Base-by-base conservation (phyloP, 2,113 vertebrate genomes). In the Amia ocellicauda region DNA sequence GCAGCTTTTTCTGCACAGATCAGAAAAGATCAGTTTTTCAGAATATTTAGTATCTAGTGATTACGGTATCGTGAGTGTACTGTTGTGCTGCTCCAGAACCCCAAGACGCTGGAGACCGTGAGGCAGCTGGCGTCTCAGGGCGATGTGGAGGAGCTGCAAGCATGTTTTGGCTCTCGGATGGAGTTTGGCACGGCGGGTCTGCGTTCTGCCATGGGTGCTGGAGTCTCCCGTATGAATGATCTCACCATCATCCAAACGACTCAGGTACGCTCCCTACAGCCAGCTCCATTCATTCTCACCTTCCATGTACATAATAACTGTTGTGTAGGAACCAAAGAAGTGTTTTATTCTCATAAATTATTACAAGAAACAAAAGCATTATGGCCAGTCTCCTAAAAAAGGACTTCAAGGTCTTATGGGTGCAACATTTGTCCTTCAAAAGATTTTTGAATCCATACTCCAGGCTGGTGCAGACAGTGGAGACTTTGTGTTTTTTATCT, bases 161-260 rank as follows among this genome's bases (percentile, higher is more conserved):
- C 85, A 73, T 92, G 87, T 78, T 98, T 99, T 55, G 86, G 92
- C n/a, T 83, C 88, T 0, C 86, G 93, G 36, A 97, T 99, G 95
- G 90, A 92, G 80, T 99, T 99, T 70, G 96, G 97, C 26, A 99
- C 97, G 0, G 97, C 97, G 0, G 97, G 97, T 4, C 89, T 99
- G 29, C 85, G 95, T 66, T 93, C 94, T 5, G 83, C 91, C 19
- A 99, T 99, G 97, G 97, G 95, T 14, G 81, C 93, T 0, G 97
- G 97, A 16, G 80, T 88, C 56, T 91, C 96, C 63, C 86, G 71
- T 29, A 97, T 99, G 94, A 99, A 98, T 47, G 95, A 98, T 73
- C 82, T 99, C 54, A 99, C 96, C 55, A 91, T 99, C 76, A 98
- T 99, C 71, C 97, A 99, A 84, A 98, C 96, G 40, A 98, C 96